Percentiles rank a stretch among this genome's conserved stretches.
Evolutionary conservation across 1,140 invertebrate genomes (phyloP).

Genomic region (Hormaphis cornu): DNA sequence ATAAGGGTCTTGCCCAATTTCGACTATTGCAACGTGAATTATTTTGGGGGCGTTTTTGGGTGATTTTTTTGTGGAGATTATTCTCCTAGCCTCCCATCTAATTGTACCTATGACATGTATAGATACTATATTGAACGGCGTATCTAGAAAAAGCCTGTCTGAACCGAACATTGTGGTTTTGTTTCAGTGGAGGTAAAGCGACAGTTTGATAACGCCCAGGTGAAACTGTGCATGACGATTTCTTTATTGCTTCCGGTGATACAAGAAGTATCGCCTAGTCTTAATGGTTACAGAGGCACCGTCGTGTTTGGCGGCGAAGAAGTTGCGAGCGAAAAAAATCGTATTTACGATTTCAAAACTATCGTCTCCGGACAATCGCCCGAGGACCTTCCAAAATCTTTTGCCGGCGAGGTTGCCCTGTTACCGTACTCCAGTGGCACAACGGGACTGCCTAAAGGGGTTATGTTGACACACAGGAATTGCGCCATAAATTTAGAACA

Average conservation of each 20-base stretch:
- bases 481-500: constrained; percentile 57
- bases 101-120: neutral
- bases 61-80: too few species aligned
- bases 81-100: too few species aligned
- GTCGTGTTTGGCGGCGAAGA: constrained; percentile 57
- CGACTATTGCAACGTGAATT: too few species aligned
- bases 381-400: constrained; percentile 30
- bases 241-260: constrained; percentile 54
- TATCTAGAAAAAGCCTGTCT: too few species aligned
- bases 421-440: constrained; percentile 76
- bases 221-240: constrained; percentile 57
- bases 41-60: too few species aligned
- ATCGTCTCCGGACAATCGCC: constrained; percentile 44
- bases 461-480: constrained; percentile 73
- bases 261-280: constrained; percentile 45
- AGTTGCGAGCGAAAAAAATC: constrained; percentile 42
- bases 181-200: constrained; percentile 54
- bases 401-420: constrained; percentile 40
- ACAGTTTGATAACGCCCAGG: constrained; percentile 58
- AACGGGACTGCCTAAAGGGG: constrained; percentile 83
- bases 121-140: neutral
- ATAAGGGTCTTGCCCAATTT: too few species aligned
- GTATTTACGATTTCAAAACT: constrained; percentile 47
- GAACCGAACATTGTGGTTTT: neutral
- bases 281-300: constrained; percentile 60